A percentile compares a stretch with the other conserved stretches of the same genome.
These are phyloP conservation scores for Ridgeia piscesae DNA, from an alignment of 1,140 invertebrate species.

Conservation along the genomic window DNA sequence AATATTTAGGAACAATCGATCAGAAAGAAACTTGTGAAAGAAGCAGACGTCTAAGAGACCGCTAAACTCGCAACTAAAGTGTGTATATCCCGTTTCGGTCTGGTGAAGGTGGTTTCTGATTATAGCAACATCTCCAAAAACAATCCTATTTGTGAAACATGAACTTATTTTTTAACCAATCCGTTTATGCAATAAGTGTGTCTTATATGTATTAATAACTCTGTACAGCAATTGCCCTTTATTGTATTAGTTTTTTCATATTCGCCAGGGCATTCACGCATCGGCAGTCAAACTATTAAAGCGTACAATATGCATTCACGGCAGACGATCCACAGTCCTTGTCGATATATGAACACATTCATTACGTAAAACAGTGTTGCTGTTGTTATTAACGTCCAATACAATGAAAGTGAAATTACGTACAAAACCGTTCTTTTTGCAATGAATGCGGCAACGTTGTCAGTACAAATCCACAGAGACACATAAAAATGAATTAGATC, in stretches of 20 bases:
- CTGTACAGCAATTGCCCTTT: not conserved
- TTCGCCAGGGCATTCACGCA: not conserved
- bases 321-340: not conserved
- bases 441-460: not conserved
- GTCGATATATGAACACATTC: not conserved
- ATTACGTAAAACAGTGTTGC: not conserved
- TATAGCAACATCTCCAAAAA: no score
- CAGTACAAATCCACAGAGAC: no score
- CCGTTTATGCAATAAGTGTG: no score
- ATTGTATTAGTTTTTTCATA: not conserved
- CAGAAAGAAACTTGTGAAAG: no score
- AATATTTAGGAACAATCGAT: not conserved
- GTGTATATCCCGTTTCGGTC: no score
- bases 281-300: not conserved
- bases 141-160: no score
- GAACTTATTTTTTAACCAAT: no score
- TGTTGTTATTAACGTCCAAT: not conserved
- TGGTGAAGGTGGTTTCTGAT: no score
- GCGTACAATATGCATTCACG: not conserved
- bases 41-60: no score
- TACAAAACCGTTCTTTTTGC: not conserved
- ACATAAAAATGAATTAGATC: no score
- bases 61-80: no score
- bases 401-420: not conserved
- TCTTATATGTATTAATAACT: not conserved